These are phyloP conservation scores for Patella caerulea DNA, from an alignment of 2,888 invertebrate genomes.

Conservation along the genomic window DNA sequence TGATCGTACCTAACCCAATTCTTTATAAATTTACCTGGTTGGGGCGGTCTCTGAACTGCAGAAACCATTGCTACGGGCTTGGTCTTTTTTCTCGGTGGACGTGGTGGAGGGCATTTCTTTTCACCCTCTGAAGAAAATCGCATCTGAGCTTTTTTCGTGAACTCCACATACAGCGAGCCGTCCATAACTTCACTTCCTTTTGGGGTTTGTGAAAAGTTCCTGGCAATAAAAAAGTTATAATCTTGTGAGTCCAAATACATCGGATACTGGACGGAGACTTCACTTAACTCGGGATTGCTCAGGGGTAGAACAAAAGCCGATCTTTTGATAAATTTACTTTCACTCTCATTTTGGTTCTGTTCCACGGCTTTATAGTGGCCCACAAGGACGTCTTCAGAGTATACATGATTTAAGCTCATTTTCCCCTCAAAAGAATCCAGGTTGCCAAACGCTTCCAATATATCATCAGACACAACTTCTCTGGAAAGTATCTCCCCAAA, in stretches of 20 bases:
- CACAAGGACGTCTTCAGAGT: constrained; percentile 13
- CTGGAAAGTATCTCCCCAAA: constrained; percentile 15
- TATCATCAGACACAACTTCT: constrained; percentile 16
- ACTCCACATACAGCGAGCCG: constrained; percentile 17
- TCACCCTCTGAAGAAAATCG: background rate
- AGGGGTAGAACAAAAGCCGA: constrained; percentile 21
- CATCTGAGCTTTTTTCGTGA: constrained; percentile 6
- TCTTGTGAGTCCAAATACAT: constrained; percentile 14
- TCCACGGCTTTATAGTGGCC: constrained; percentile 19
- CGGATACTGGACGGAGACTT: constrained; percentile 16
- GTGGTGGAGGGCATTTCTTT: background rate
- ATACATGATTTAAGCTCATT: constrained; percentile 9
- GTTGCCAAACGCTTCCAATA: constrained; percentile 20
- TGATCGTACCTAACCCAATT: too few species aligned
- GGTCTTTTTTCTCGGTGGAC: background rate
- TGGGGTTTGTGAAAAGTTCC: constrained; percentile 9
- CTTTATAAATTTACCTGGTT: too few species aligned
- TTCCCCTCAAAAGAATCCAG: constrained; percentile 12
- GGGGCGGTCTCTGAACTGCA: too few species aligned
- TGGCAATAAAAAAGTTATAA: constrained; percentile 17
- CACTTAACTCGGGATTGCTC: constrained; percentile 13
- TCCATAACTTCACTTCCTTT: constrained; percentile 5
- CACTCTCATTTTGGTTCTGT: background rate
- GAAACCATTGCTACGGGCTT: background rate
- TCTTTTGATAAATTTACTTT: constrained; percentile 6